Evolutionary conservation across 2,797 vertebrate species (phyloP), one percentile per base, ranked within the genome.

Genomic region (Propithecus perrieri): DNA sequence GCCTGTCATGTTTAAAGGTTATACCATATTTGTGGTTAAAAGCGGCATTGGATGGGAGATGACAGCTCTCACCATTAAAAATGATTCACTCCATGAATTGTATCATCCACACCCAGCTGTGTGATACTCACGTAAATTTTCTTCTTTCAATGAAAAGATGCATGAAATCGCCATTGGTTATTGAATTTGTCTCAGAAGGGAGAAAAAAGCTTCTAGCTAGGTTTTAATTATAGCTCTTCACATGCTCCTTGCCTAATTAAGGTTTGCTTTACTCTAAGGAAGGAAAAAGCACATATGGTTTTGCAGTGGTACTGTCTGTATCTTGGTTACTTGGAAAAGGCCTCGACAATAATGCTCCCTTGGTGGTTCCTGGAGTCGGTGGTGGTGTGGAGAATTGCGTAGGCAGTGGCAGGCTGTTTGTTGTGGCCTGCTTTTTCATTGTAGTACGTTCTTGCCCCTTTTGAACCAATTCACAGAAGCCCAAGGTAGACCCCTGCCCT

Each of bases 221-320:
- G 79, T 61, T 94, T 94, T 97, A 90, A 96, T 97, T 85, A 69
- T 35, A 92, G 78, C 79, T 80, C 90, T 96, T 92, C 50, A 30
- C 57, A 7, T 20, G 22, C n/a, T 13, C 30, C 76, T 69, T 43
- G n/a, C 53, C 91, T 94, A 75, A 96, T 89, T 94, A 63, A 95
- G 63, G 61, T 67, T 74, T 67, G 65, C 93, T 92, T 91, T 95
- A 67, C 50, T 95, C 86, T 33, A 78, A 57, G 57, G 50, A 87
- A 84, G 75, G 61, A 79, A 46, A 69, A 78, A 61, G 17, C 84
- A 50, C 61, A 13, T 61, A 33, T 15, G 84, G 75, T 74, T 59
- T 87, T 84, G 20, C 26, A 33, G 14, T 30, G 15, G 43, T 59
- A 41, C 69, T 28, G 24, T 78, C n/a, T n/a, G 24, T 80, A 35